These are phyloP conservation scores for Meliscaeva auricollis DNA, from an alignment of 2,888 invertebrate species.

Conservation along the genomic window DNA sequence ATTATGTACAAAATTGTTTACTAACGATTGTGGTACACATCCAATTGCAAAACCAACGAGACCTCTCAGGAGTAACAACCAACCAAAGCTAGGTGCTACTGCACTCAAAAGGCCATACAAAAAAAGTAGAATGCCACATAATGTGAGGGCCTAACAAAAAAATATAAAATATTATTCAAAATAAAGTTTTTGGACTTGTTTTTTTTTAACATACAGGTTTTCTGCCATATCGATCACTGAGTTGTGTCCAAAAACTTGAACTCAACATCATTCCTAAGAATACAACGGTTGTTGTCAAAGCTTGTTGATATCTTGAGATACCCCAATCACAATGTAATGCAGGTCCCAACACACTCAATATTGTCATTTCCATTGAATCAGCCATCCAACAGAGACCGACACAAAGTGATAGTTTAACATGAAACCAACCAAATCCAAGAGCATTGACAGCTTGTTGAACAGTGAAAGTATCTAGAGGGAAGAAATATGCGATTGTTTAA, in stretches of 20 bases:
- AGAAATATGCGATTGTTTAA: neutral
- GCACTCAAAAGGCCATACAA: conserved; percentile 96
- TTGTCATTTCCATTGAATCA: conserved; percentile 99
- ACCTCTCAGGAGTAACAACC: conserved; percentile 95
- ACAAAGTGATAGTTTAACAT: conserved; percentile 93
- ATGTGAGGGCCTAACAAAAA: conserved; percentile 89
- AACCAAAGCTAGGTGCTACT: conserved; percentile 95
- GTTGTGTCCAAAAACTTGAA: conserved; percentile 97
- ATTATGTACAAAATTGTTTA: conserved; percentile 77
- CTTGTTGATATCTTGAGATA: conserved; percentile 94
- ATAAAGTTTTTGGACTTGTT: neutral
- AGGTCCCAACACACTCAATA: conserved; percentile 96
- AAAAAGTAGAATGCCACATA: conserved; percentile 95
- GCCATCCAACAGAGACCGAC: conserved; percentile 98
- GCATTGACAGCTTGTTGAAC: conserved; percentile 94
- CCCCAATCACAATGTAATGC: conserved; percentile 98
- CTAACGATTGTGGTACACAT: conserved; percentile 98
- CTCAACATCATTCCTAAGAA: conserved; percentile 99
- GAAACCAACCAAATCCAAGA: conserved; percentile 94
- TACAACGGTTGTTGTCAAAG: conserved; percentile 96
- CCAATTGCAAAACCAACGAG: conserved; percentile 98
- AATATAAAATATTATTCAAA: conserved; percentile 11
- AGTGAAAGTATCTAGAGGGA: conserved; percentile 93
- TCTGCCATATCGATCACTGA: conserved; percentile 96
- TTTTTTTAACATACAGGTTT: conserved; percentile 88